Conservation (phyloP, 2,888 invertebrate genomes). For the Neocrepidodera transversa region DNA sequence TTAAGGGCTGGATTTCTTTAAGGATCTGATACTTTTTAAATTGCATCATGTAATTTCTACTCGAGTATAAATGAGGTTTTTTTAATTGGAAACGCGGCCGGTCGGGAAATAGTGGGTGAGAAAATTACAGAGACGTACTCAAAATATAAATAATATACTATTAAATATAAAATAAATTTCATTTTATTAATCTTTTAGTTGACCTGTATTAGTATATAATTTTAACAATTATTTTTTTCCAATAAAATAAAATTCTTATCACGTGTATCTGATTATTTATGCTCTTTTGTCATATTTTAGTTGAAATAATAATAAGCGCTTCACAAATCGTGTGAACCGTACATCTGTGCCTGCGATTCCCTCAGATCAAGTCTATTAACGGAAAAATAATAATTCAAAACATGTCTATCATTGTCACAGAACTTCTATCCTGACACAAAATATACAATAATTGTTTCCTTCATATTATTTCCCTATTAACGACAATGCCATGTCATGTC, state of each 20-base stretch:
- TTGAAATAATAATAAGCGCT: constrained; percentile 45
- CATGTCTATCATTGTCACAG: constrained; percentile 57
- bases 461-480: constrained; percentile 55
- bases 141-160: too few relatives aligned
- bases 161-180: too few relatives aligned
- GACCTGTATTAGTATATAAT: too few relatives aligned
- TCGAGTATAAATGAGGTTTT: constrained; percentile 61
- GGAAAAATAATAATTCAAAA: constrained; percentile 54
- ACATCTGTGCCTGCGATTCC: constrained; percentile 48
- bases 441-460: constrained; percentile 56
- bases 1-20: constrained; percentile 53
- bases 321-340: constrained; percentile 44
- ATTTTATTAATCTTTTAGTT: too few relatives aligned
- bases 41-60: constrained; percentile 60
- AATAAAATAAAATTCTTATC: constrained; percentile 2
- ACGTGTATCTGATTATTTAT: constrained; percentile 19
- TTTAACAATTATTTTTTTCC: neutral
- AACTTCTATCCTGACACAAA: constrained; percentile 46
- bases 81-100: constrained; percentile 59
- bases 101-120: neutral
- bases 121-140: neutral
- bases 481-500: constrained; percentile 48
- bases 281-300: constrained; percentile 52
- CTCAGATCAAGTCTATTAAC: constrained; percentile 52
- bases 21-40: constrained; percentile 55